A percentile compares a stretch with the other conserved stretches of the same genome.
Conservation (phyloP, 1,140 invertebrate species). For the Artemia franciscana region DNA sequence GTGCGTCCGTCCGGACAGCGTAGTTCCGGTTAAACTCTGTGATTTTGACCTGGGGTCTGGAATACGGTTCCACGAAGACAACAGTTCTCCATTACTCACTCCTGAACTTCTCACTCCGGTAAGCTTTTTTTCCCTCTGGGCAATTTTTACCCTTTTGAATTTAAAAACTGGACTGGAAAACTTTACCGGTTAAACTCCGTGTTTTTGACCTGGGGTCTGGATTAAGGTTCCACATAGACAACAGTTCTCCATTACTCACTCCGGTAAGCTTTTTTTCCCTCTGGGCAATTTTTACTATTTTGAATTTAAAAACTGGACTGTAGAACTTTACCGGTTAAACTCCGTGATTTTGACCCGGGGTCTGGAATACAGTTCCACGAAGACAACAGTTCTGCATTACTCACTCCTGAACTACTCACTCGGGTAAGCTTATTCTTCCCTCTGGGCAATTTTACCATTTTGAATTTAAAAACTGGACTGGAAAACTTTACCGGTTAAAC, state of each 20-base stretch:
- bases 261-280: no score
- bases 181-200: conserved; percentile 88
- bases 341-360: no score
- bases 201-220: conserved; percentile 94
- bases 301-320: no score
- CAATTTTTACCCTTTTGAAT: no score
- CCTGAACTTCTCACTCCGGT: conserved; percentile 74
- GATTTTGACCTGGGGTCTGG: conserved; percentile 94
- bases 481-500: conserved; percentile 73
- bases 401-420: no score
- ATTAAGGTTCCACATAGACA: conserved; percentile 59
- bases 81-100: conserved; percentile 55
- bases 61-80: conserved; percentile 59
- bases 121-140: conserved; percentile 19
- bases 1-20: conserved; percentile 58
- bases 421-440: no score
- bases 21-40: conserved; percentile 88
- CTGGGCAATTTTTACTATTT: no score
- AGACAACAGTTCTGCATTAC: no score
- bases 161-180: no score
- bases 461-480: no score
- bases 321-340: no score
- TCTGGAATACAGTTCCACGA: no score
- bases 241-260: conserved; percentile 55
- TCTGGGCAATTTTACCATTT: neutral